Conservation (phyloP, 2,888 invertebrate species). For the Phorcus lineatus region DNA sequence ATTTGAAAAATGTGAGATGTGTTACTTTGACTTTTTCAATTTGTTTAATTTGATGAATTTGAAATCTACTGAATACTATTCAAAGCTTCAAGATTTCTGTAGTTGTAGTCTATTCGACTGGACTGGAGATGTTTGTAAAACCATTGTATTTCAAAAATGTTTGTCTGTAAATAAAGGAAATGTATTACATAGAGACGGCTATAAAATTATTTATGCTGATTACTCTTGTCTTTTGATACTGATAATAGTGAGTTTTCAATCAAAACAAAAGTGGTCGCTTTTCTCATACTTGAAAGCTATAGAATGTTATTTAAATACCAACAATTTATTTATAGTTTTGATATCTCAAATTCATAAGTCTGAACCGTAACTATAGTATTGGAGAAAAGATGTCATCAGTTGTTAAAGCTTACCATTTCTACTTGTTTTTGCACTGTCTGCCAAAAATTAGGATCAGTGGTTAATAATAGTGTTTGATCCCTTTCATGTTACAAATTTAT, state of each 20-base stretch:
- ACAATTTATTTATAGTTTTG: not conserved
- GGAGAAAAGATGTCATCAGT: not conserved
- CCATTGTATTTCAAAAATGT: not conserved
- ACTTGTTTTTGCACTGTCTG: not conserved
- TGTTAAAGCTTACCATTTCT: too few relatives aligned
- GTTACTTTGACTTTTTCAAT: not conserved
- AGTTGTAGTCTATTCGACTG: too few relatives aligned
- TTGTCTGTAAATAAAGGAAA: not conserved
- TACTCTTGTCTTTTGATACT: not conserved
- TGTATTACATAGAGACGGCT: not conserved
- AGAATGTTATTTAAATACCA: not conserved
- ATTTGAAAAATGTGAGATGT: too few relatives aligned
- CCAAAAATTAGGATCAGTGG: not conserved
- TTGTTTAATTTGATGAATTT: too few relatives aligned
- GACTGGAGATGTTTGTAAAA: not conserved
- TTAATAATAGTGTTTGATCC: not conserved
- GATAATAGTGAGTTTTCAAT: conserved; percentile 5
- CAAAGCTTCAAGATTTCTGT: too few relatives aligned
- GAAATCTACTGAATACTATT: too few relatives aligned
- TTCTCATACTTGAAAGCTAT: not conserved
- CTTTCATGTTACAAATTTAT: not conserved
- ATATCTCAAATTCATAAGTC: not conserved
- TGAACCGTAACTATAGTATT: not conserved
- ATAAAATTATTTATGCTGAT: not conserved
- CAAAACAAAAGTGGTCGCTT: not conserved